A percentile compares a stretch with the other conserved stretches of the same genome.
phyloP scores from a whole-genome alignment of 2,888 invertebrate genomes.

The Drosophila leonis region DNA sequence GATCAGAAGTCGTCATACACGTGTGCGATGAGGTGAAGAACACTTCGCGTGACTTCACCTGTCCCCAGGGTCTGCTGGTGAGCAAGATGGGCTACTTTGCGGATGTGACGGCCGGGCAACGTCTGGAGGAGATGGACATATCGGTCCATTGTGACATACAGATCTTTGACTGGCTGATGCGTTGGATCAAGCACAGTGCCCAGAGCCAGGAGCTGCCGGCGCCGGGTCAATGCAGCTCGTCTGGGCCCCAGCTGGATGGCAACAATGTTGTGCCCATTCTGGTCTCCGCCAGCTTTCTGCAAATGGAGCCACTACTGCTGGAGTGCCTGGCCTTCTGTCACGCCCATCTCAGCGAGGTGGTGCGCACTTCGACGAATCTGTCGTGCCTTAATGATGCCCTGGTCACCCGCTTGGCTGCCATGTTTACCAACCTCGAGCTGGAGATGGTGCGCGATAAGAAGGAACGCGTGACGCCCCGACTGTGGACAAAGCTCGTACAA shows the following conservation, averaged over 20 bases:
- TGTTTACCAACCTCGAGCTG: constrained; percentile 95
- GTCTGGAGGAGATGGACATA: constrained; percentile 96
- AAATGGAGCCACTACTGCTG: constrained; percentile 95
- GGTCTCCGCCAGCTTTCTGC: constrained; percentile 96
- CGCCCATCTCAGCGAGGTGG: constrained; percentile 93
- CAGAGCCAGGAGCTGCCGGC: constrained; percentile 53
- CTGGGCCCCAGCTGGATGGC: constrained; percentile 89
- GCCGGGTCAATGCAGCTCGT: constrained; percentile 47
- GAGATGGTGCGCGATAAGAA: constrained; percentile 94
- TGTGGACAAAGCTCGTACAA: constrained; percentile 93
- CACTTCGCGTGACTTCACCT: constrained; percentile 94
- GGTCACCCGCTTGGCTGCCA: constrained; percentile 91
- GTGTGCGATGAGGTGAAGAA: constrained; percentile 98
- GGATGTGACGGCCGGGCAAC: constrained; percentile 93
- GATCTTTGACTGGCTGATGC: constrained; percentile 98
- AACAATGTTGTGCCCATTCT: constrained; percentile 96
- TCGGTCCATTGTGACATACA: constrained; percentile 98
- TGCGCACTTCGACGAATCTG: constrained; percentile 94
- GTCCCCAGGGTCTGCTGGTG: constrained; percentile 93
- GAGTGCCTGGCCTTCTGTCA: constrained; percentile 95
- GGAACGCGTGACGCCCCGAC: constrained; percentile 94
- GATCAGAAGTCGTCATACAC: constrained; percentile 95
- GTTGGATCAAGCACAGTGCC: constrained; percentile 94
- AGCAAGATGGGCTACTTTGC: constrained; percentile 98
- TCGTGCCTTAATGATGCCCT: constrained; percentile 94